A percentile compares a stretch with the other conserved stretches of the same genome.
Evolutionary conservation across 2,113 vertebrate species (phyloP).

Genomic region (Colistium nudipinnis): DNA sequence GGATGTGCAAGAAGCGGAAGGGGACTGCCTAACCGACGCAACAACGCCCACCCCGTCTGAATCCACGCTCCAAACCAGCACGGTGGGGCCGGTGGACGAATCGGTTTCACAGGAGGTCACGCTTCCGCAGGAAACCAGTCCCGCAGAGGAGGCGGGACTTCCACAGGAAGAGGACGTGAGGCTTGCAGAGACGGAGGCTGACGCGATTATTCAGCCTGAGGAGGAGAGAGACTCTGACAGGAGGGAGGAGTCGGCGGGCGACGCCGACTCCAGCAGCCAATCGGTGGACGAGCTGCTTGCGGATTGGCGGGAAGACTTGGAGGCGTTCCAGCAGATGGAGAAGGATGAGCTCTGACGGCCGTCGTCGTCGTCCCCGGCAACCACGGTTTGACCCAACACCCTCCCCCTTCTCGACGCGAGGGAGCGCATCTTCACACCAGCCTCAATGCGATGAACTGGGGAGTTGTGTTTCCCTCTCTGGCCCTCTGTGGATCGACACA

Average conservation of each 20-base stretch:
- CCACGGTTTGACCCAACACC: constrained; percentile 19
- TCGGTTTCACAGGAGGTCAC: constrained; percentile 25
- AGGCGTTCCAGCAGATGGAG: constrained; percentile 99
- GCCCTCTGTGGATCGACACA: constrained; percentile 33
- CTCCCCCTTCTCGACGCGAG: not conserved
- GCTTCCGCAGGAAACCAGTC: constrained; percentile 18
- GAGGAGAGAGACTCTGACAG: constrained; percentile 54
- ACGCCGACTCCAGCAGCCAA: constrained; percentile 71
- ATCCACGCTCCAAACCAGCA: constrained; percentile 69
- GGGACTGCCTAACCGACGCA: constrained; percentile 66
- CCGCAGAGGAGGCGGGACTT: constrained; percentile 23
- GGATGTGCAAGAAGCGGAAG: constrained; percentile 62
- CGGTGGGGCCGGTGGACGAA: constrained; percentile 79
- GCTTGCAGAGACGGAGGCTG: constrained; percentile 1
- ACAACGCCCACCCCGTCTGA: constrained; percentile 57
- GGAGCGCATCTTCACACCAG: constrained; percentile 28
- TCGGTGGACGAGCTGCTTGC: constrained; percentile 93
- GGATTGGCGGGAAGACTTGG: constrained; percentile 98
- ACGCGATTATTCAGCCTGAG: constrained; percentile 8
- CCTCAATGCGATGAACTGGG: constrained; percentile 22
- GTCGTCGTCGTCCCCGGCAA: constrained; percentile 17
- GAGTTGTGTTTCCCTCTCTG: constrained; percentile 17
- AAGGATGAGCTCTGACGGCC: constrained; percentile 96
- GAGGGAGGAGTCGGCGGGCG: constrained; percentile 53
- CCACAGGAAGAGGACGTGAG: constrained; percentile 35